phyloP scores from a whole-genome alignment of 2,888 invertebrate genomes.

The Netelia inedita region DNA sequence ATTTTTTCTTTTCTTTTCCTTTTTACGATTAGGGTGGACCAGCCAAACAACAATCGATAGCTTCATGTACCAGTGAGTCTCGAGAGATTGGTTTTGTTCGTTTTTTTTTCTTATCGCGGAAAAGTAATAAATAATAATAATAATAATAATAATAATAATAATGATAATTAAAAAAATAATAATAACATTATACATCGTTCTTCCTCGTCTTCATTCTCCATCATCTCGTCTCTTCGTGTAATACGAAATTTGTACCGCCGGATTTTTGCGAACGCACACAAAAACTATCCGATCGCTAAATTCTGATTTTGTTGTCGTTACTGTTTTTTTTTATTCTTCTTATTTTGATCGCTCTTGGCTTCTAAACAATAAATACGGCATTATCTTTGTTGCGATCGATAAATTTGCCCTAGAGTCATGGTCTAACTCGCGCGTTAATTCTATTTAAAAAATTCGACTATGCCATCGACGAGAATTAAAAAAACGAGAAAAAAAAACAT shows the following conservation, averaged over 20 bases:
- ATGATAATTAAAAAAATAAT: conserved; percentile 27
- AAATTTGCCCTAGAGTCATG: conserved; percentile 28
- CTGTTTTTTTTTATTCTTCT: conserved; percentile 18
- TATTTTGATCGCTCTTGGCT: conserved; percentile 35
- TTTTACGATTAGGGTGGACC: conserved; percentile 74
- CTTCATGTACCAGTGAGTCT: conserved; percentile 52
- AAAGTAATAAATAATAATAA: conserved; percentile 25
- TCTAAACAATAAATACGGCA: conserved; percentile 51
- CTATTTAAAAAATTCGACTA: conserved; percentile 55
- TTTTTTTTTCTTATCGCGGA: conserved; percentile 36
- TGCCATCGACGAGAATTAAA: conserved; percentile 40
- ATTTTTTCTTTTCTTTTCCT: conserved; percentile 29
- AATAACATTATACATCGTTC: background rate
- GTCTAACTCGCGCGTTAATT: conserved; percentile 51
- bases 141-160: conserved; percentile 28
- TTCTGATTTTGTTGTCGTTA: conserved; percentile 27
- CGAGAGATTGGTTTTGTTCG: conserved; percentile 30
- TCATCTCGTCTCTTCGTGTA: conserved; percentile 18
- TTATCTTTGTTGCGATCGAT: conserved; percentile 17
- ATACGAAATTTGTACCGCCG: conserved; percentile 63
- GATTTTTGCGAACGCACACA: conserved; percentile 47
- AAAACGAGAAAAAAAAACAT: conserved; percentile 8
- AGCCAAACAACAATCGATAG: conserved; percentile 74
- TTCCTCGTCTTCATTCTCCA: background rate
- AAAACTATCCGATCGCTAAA: conserved; percentile 38